Base-by-base conservation (phyloP, 1,140 invertebrate species). In the Lepidostoma basale region DNA sequence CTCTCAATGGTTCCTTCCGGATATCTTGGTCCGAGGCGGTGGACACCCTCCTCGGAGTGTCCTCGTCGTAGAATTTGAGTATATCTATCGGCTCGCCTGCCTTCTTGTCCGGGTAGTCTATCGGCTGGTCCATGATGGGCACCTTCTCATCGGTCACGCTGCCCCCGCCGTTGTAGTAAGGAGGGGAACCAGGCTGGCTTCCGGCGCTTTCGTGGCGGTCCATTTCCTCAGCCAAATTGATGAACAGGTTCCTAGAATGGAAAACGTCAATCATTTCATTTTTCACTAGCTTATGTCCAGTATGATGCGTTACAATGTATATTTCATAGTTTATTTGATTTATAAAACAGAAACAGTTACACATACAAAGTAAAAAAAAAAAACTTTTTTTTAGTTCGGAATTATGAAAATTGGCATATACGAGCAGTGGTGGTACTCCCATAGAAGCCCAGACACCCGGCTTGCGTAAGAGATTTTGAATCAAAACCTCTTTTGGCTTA, bases 221-320 rank as follows among this genome's bases (percentile, higher is more conserved):
- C 26, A 70, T 39, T 16, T 70, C 64, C 36, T 62, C 59, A 8
- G 69, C 69, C 10, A 70, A 26, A 20, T 49, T 67, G 12, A 49
- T 54, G 47, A 70, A 67, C 0, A 70, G 63, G 16, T 66, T 20
- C 45, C 69, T 70, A 16, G 3, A 70, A 62, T 66, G 16, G 45
- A 16, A 36, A 54, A n/a, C n/a, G n/a, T n/a, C n/a, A n/a, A n/a
- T n/a, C n/a, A n/a, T n/a, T n/a, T n/a, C n/a, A n/a, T n/a, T n/a
- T n/a, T n/a, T n/a, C n/a, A n/a, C n/a, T n/a, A n/a, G n/a, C n/a
- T n/a, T n/a, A n/a, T n/a, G n/a, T n/a, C n/a, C n/a, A n/a, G n/a
- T n/a, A n/a, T n/a, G n/a, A n/a, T n/a, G n/a, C n/a, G n/a, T n/a
- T n/a, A n/a, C n/a, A n/a, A n/a, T n/a, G n/a, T n/a, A n/a, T n/a